phyloP scores from a whole-genome alignment of 2,888 invertebrate genomes.

The Pediacus dermestoides region DNA sequence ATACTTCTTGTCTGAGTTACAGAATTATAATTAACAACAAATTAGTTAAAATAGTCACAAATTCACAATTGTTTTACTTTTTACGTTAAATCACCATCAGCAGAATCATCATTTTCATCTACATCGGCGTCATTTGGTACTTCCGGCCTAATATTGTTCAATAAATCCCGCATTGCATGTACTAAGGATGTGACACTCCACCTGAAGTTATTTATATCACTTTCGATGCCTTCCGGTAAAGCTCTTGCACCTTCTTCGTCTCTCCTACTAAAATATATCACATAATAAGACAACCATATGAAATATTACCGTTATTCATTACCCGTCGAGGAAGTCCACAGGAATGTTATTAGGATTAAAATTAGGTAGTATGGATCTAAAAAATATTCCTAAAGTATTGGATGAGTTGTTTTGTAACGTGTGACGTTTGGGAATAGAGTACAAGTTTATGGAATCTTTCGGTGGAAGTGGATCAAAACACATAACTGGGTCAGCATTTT shows the following conservation, averaged over 20 bases:
- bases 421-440: slow-evolving; percentile 54
- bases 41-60: no score
- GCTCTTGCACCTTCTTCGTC: slow-evolving; percentile 44
- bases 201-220: slow-evolving; percentile 53
- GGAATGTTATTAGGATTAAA: slow-evolving; percentile 51
- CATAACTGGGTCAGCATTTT: slow-evolving; percentile 57
- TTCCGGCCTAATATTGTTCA: slow-evolving; percentile 63
- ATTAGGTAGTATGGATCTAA: slow-evolving; percentile 69
- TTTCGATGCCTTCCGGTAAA: slow-evolving; percentile 43
- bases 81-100: slow-evolving; percentile 50
- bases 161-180: slow-evolving; percentile 69
- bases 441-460: slow-evolving; percentile 67
- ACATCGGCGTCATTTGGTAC: slow-evolving; percentile 54
- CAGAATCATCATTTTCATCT: slow-evolving; percentile 53
- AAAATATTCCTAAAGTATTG: slow-evolving; percentile 58
- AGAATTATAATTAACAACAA: no score
- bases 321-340: slow-evolving; percentile 32
- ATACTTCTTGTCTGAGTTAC: no score
- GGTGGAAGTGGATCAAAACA: slow-evolving; percentile 80
- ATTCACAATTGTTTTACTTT: no score
- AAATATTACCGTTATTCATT: no score
- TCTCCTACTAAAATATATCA: slow-evolving; percentile 24
- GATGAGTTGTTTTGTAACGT: slow-evolving; percentile 30
- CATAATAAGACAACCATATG: no score
- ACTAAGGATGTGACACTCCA: slow-evolving; percentile 64